phyloP scores from a whole-genome alignment of 2,113 vertebrate species.

The Cyanoderma ruficeps region DNA sequence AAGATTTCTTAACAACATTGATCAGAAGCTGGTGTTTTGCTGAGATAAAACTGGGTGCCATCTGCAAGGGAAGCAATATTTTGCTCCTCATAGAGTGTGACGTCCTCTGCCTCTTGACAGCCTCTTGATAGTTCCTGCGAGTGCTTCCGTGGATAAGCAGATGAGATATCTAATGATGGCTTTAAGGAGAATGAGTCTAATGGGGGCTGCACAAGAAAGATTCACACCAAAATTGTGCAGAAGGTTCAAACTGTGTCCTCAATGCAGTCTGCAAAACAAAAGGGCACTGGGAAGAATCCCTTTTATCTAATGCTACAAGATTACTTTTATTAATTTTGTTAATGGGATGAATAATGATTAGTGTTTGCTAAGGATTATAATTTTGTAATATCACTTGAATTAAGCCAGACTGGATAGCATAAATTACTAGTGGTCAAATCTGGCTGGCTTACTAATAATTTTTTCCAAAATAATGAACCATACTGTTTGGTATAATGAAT shows the following conservation, averaged over 20 bases:
- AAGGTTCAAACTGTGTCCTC: background rate
- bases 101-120: constrained; percentile 26
- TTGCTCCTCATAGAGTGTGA: constrained; percentile 7
- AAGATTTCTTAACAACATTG: constrained; percentile 27
- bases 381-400: background rate
- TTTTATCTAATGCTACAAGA: background rate
- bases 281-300: background rate
- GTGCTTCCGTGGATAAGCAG: constrained; percentile 45
- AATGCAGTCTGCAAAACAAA: background rate
- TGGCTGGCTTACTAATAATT: background rate
- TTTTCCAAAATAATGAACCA: constrained; percentile 3
- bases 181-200: background rate
- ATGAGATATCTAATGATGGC: background rate
- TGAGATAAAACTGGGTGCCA: constrained; percentile 67
- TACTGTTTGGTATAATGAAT: background rate
- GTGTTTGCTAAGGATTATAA: constrained; percentile 19
- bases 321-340: constrained; percentile 17
- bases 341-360: constrained; percentile 18
- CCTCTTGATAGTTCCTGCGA: constrained; percentile 29
- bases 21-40: constrained; percentile 57
- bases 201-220: background rate
- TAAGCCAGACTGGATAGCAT: background rate
- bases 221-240: background rate
- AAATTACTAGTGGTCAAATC: background rate
- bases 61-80: constrained; percentile 62